A percentile compares a stretch with the other conserved stretches of the same genome.
phyloP scores from a whole-genome alignment of 1,140 invertebrate species.

The Portunus trituberculatus region DNA sequence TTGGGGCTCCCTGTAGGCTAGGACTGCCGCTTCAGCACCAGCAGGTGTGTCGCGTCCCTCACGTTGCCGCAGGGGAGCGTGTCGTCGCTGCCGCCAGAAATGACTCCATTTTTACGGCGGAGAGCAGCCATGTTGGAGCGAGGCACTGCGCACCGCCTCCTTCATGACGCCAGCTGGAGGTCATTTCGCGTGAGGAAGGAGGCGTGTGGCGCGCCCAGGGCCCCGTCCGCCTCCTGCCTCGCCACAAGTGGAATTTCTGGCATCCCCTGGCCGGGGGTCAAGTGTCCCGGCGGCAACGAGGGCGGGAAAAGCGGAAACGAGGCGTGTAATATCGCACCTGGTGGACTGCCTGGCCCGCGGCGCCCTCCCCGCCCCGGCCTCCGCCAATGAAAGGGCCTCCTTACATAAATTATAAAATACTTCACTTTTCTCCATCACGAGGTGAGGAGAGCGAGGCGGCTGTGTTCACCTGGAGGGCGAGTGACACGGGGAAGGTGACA shows the following conservation, averaged over 20 bases:
- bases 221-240: constrained; percentile 41
- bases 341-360: constrained; percentile 57
- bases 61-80: background rate
- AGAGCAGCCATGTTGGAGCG: constrained; percentile 61
- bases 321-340: constrained; percentile 72
- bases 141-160: constrained; percentile 61
- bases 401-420: constrained; percentile 73
- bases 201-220: background rate
- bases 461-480: constrained; percentile 15
- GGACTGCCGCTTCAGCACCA: background rate
- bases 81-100: background rate
- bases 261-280: background rate
- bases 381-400: constrained; percentile 70
- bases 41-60: background rate
- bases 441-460: background rate
- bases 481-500: background rate
- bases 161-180: constrained; percentile 63
- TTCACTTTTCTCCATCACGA: constrained; percentile 49
- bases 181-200: constrained; percentile 65
- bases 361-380: constrained; percentile 33
- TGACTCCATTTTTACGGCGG: constrained; percentile 46
- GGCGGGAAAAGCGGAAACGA: constrained; percentile 65
- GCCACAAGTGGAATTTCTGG: constrained; percentile 68
- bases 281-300: constrained; percentile 31
- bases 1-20: background rate